Conservation (phyloP, 1,140 invertebrate genomes). For the Scaptomyza graminum region DNA sequence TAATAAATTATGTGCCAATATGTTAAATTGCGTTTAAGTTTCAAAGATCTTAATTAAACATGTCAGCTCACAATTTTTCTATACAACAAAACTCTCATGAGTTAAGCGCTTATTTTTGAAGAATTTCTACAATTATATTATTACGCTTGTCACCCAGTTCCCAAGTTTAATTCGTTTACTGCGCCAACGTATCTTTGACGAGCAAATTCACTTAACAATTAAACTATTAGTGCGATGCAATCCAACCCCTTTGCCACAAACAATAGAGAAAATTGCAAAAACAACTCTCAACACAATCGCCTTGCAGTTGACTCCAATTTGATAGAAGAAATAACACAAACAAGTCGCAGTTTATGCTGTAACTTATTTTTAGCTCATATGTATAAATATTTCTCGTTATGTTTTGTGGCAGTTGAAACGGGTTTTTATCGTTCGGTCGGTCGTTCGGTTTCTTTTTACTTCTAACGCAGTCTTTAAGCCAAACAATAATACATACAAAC, state of each 20-base stretch:
- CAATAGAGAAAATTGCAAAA: constrained; percentile 36
- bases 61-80: too few species aligned
- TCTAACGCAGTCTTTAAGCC: constrained; percentile 42
- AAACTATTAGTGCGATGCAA: constrained; percentile 57
- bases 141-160: not conserved
- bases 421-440: constrained; percentile 65
- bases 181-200: constrained; percentile 50
- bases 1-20: too few species aligned
- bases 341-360: constrained; percentile 56
- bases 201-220: constrained; percentile 53
- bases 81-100: too few species aligned
- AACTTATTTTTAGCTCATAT: constrained; percentile 79
- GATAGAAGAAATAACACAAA: constrained; percentile 29
- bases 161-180: constrained; percentile 40
- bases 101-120: too few species aligned
- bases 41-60: too few species aligned
- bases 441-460: constrained; percentile 49
- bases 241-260: constrained; percentile 26
- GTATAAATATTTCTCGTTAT: constrained; percentile 34
- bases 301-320: constrained; percentile 38
- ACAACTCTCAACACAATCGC: constrained; percentile 21
- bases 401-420: constrained; percentile 49
- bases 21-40: too few species aligned
- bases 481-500: constrained; percentile 40
- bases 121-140: too few species aligned